Evolutionary conservation across 2,113 vertebrate species (phyloP).

Genomic region (Proteles cristata): DNA sequence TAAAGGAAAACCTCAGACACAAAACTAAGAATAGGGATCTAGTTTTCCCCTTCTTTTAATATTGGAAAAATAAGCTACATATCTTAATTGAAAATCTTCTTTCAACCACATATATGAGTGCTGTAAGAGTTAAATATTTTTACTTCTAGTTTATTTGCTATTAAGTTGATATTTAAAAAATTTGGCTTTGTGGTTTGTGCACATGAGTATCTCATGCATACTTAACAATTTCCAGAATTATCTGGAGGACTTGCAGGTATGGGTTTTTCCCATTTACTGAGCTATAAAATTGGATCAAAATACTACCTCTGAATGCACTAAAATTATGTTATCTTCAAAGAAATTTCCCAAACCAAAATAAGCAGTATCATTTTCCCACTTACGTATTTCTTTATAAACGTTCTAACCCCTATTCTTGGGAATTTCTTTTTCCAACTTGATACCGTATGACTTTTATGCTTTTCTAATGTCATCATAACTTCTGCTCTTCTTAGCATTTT

Average conservation of each 20-base stretch:
- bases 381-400: background rate
- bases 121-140: background rate
- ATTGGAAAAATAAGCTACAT: background rate
- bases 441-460: background rate
- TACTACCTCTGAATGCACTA: background rate
- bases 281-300: background rate
- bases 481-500: background rate
- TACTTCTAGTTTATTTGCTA: background rate
- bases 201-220: background rate
- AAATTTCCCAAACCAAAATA: background rate
- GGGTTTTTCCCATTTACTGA: background rate
- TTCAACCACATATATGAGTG: background rate
- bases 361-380: background rate
- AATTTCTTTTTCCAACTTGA: background rate
- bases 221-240: background rate
- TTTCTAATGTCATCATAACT: background rate
- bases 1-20: background rate
- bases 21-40: background rate
- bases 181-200: background rate
- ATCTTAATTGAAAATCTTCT: slow-evolving; percentile 2
- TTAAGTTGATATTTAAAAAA: background rate
- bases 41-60: background rate
- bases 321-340: background rate
- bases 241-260: background rate
- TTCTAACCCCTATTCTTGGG: background rate